Evolutionary conservation across 2,797 vertebrate species (phyloP).

Genomic region (Petrocephalus schoutedeni): DNA sequence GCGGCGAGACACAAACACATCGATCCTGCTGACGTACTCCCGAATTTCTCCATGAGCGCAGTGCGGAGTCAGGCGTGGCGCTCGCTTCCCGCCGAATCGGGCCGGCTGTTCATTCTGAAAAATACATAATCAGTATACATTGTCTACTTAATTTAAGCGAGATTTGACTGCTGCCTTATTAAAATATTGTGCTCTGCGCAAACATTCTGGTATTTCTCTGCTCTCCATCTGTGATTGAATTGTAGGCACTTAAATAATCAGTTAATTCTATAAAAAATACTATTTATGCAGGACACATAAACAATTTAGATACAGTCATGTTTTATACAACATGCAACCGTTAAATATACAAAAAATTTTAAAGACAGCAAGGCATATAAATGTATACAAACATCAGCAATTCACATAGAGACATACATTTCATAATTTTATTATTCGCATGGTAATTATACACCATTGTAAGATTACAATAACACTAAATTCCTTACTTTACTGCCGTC

Average conservation of each 20-base stretch:
- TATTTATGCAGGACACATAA: background rate
- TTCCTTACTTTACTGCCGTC: background rate
- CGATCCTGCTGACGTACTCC: background rate
- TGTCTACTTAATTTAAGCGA: constrained; percentile 18
- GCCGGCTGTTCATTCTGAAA: background rate
- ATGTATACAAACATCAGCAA: background rate
- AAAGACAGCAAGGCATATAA: background rate
- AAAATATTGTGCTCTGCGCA: constrained; percentile 9
- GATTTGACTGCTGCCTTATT: constrained; percentile 14
- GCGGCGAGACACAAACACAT: constrained; percentile 10
- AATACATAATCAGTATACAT: constrained; percentile 20
- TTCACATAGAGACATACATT: too few relatives aligned
- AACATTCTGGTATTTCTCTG: background rate
- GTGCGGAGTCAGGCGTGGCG: background rate
- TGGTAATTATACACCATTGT: background rate
- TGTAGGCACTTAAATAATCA: constrained; percentile 10
- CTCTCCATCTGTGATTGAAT: constrained; percentile 20
- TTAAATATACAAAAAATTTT: background rate
- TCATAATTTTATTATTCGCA: background rate
- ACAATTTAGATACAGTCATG: background rate
- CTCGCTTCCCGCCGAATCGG: background rate
- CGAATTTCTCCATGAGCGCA: background rate
- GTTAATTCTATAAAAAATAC: background rate
- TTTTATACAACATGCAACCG: background rate
- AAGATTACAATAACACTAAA: background rate